Base-by-base conservation (phyloP, 2,888 invertebrate species). In the Drosophila setosimentum region DNA sequence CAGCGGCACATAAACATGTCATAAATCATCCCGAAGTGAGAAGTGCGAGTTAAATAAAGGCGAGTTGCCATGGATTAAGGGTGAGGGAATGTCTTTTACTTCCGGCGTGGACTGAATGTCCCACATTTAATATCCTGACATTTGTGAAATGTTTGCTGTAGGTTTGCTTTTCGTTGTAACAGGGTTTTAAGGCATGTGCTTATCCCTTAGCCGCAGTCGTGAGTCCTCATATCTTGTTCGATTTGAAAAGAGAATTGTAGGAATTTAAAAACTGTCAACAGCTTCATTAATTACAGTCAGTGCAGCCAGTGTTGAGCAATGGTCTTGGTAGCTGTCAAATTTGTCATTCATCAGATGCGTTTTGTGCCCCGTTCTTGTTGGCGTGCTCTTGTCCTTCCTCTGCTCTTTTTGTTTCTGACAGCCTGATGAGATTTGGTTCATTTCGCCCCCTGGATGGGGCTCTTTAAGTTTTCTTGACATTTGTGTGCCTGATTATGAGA, bases 1-100 rank as follows among this genome's bases (percentile, higher is more conserved):
- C 86, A 85, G 86, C 71, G 88, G 73, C 80, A 89, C 82, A 89
- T 87, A 85, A 86, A 86, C 88, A 86, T 87, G 74, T 63, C 82
- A 89, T 86, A 89, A 86, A 87, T 86, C 89, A 89, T 87, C 53
- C 64, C 51, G 49, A 16, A n/a, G 48, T 69, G 68, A 65, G 74
- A 63, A 70, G 79, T 73, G 81, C 66, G 83, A 65, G 73, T 72
- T 55, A 61, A 68, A 67, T 61, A 69, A 68, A 73, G 87, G 76
- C 83, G 70, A 72, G 84, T 78, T 83, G 89, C 70, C 72, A 49
- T 33, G 76, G 68, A 67, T 80, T 68, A 54, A 53, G 62, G 61
- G n/a, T 40, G 49, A 18, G 13, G 45, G 42, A 64, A 67, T 67
- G 61, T 76, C 61, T 55, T 51, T 59, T 45, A 49, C 71, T 80